Conservation (phyloP, 1,140 invertebrate genomes). For the Pseudomyrmex concolor region DNA sequence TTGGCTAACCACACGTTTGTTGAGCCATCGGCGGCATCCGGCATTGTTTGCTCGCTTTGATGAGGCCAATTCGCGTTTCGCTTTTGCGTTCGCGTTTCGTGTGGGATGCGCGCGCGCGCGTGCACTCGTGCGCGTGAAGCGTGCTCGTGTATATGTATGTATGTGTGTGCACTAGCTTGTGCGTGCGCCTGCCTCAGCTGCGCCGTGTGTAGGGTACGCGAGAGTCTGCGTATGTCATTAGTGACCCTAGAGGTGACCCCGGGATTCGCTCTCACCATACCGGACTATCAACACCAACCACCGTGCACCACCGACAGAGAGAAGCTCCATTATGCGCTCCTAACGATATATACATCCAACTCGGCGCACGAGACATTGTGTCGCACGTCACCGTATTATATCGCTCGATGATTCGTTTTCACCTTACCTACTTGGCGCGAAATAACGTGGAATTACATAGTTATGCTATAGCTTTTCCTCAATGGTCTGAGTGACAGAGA, state of each 20-base stretch:
- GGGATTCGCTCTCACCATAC: constrained; percentile 78
- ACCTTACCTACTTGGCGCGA: neutral
- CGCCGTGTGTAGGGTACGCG: neutral
- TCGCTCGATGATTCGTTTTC: constrained; percentile 27
- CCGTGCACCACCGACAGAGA: constrained; percentile 69
- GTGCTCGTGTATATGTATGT: no score
- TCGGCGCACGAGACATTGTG: constrained; percentile 50
- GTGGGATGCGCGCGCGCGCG: constrained; percentile 63
- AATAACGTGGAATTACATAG: no score
- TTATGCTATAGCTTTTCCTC: neutral
- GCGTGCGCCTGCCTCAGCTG: neutral
- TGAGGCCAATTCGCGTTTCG: constrained; percentile 85
- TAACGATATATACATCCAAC: constrained; percentile 65
- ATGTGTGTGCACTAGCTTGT: neutral
- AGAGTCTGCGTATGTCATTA: constrained; percentile 83
- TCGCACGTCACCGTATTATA: constrained; percentile 25
- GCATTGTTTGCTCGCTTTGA: constrained; percentile 85
- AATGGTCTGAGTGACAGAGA: neutral
- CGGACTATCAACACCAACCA: constrained; percentile 81
- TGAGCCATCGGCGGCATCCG: constrained; percentile 82
- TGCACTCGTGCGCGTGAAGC: neutral
- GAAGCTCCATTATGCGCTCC: constrained; percentile 69
- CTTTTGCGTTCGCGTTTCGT: constrained; percentile 73
- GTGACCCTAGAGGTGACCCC: constrained; percentile 78
- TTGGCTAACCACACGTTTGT: constrained; percentile 85